Evolutionary conservation across 2,113 vertebrate species (phyloP).

Genomic region (Mustelus asterias): DNA sequence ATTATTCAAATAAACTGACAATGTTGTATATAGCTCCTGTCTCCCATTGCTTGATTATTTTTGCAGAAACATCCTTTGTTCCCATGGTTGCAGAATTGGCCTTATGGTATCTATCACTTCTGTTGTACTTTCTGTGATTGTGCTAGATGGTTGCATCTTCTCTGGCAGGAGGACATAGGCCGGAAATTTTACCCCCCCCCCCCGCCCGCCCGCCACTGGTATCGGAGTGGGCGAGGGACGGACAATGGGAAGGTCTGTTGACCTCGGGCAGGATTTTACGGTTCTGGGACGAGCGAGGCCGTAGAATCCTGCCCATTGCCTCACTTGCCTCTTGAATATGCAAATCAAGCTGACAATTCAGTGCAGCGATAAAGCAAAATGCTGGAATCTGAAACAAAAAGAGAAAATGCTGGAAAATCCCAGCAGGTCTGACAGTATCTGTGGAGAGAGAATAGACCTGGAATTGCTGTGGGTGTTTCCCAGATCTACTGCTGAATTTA

Average conservation of each 20-base stretch:
- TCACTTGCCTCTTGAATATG: background rate
- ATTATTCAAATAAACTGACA: background rate
- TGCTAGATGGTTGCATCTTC: background rate
- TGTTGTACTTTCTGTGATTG: background rate
- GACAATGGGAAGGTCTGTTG: too few species aligned
- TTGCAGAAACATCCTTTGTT: background rate
- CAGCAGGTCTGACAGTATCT: too few species aligned
- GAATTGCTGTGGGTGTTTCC: background rate
- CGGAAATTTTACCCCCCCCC: too few species aligned
- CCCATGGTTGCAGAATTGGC: background rate
- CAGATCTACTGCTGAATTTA: background rate
- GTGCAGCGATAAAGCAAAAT: background rate
- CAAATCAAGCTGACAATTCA: background rate
- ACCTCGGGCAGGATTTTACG: too few species aligned
- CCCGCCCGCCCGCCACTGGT: too few species aligned
- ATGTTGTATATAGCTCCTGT: background rate
- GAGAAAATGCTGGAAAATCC: too few species aligned
- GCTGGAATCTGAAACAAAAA: too few species aligned
- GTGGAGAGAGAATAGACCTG: background rate
- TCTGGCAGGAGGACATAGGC: background rate
- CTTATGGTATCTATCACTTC: background rate
- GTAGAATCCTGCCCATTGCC: background rate
- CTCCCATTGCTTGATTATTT: background rate
- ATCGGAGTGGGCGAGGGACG: too few species aligned
- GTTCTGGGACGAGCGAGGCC: too few species aligned